Conservation (phyloP, 2,888 invertebrate genomes). For the Lithosia quadra region DNA sequence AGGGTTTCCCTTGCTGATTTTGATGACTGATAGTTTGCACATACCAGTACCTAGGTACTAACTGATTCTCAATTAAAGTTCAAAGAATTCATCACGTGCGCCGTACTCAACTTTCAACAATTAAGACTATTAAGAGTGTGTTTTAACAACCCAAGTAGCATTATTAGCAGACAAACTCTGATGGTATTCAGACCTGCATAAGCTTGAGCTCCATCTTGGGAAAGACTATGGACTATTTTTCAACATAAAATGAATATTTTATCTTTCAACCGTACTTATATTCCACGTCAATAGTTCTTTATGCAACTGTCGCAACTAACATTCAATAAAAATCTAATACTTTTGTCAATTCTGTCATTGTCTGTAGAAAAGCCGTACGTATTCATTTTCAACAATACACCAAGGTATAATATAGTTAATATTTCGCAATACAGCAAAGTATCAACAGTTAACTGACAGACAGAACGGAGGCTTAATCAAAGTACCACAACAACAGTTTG, state of each 20-base stretch:
- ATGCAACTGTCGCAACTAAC: not conserved
- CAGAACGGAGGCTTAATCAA: slow-evolving; percentile 47
- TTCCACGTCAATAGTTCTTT: not conserved
- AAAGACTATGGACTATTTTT: too few relatives aligned
- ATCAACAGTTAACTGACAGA: slow-evolving; percentile 21
- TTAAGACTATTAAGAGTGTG: not conserved
- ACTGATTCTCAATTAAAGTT: not conserved
- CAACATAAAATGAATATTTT: not conserved
- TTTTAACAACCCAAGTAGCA: too few relatives aligned
- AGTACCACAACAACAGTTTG: slow-evolving; percentile 49
- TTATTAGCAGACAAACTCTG: too few relatives aligned
- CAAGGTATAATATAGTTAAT: not conserved
- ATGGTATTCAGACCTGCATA: too few relatives aligned
- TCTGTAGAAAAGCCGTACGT: not conserved
- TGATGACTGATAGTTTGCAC: not conserved
- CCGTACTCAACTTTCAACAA: not conserved
- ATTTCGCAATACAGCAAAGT: slow-evolving; percentile 26
- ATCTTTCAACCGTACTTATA: too few relatives aligned
- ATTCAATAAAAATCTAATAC: too few relatives aligned
- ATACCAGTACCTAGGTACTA: too few relatives aligned
- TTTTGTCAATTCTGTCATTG: not conserved
- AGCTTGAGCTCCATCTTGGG: too few relatives aligned
- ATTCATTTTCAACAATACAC: not conserved
- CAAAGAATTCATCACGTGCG: not conserved
- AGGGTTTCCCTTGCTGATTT: not conserved